Base-by-base conservation (phyloP, 2,113 vertebrate genomes). In the Damaliscus lunatus region DNA sequence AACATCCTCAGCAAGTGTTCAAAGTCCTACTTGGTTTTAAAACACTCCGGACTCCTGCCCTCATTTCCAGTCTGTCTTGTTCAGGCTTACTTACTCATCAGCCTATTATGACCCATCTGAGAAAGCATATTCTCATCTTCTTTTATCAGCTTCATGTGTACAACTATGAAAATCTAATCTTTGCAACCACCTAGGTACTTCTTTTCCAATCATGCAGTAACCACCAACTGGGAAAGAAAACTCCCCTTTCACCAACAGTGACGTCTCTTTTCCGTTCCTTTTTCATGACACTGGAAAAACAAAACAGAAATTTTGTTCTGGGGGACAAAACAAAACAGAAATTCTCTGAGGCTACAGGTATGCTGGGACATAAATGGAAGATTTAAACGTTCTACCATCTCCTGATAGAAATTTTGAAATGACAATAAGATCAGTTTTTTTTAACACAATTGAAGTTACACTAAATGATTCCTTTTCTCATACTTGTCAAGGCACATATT, bases 261-360 rank as follows among this genome's bases (percentile, higher is more conserved):
- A 17, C 5, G 60, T 89, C 95, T 98, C 33, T 93, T 97, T 97
- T 96, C 97, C 97, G 89, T 94, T 98, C 96, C 52, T 97, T 97
- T 92, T 21, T 64, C 95, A 96, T 82, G 98, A 71, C 94, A 98
- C 31, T 96, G 95, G 87, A 97, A 2, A 98, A 96, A 97, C 90
- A 97, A 40, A 96, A 95, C 77, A 96, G 90, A 95, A 40, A 95
- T 97, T 98, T 71, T 71, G 67, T 71, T 98, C 99, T 99, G 98
- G 59, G 74, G 94, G 90, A 97, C n/a, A 1, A 98, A 96, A 97
- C 90, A 97, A 36, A 96, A 95, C 77, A 96, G 89, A 95, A 36
- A 96, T 96, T 98, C 40, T 98, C 96, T 98, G 97, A 98, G 92
- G 85, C 87, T 88, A 60, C 0, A 77, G 55, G 74, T 78, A 85